phyloP scores from a whole-genome alignment of 37 sponge, comb jelly and placozoan species.

The Beroe ovata region DNA sequence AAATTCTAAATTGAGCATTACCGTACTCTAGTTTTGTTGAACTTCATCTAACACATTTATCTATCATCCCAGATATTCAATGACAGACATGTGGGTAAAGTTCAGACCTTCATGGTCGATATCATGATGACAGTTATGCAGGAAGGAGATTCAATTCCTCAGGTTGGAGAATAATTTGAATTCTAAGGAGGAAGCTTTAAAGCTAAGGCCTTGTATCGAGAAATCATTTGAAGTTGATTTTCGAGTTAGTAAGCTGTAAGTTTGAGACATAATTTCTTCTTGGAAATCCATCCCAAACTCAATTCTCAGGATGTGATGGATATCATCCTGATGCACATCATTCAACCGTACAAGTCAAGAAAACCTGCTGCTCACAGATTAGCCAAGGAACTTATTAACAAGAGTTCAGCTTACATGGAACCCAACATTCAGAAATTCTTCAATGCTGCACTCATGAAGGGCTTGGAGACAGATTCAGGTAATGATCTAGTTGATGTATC shows the following conservation, averaged over 20 bases:
- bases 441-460: conserved; percentile 75
- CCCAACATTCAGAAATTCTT: conserved; percentile 89
- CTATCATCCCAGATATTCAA: conserved; percentile 66
- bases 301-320: conserved; percentile 52
- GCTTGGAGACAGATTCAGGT: conserved; percentile 67
- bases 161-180: no score
- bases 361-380: conserved; percentile 71
- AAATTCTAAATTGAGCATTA: no score
- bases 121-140: conserved; percentile 75
- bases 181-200: no score
- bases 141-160: conserved; percentile 79
- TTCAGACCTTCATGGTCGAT: conserved; percentile 74
- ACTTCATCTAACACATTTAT: not conserved
- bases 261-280: no score
- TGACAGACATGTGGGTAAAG: conserved; percentile 71
- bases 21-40: no score
- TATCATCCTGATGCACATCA: conserved; percentile 67
- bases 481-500: no score
- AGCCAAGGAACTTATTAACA: conserved; percentile 75
- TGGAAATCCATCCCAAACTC: no score
- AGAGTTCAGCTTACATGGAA: conserved; percentile 75
- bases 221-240: no score
- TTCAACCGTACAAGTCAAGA: conserved; percentile 69
- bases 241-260: no score
- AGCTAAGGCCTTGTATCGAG: no score